A percentile compares a stretch with the other conserved stretches of the same genome.
phyloP scores from a whole-genome alignment of 2,113 vertebrate genomes.

The Pituophis catenifer region DNA sequence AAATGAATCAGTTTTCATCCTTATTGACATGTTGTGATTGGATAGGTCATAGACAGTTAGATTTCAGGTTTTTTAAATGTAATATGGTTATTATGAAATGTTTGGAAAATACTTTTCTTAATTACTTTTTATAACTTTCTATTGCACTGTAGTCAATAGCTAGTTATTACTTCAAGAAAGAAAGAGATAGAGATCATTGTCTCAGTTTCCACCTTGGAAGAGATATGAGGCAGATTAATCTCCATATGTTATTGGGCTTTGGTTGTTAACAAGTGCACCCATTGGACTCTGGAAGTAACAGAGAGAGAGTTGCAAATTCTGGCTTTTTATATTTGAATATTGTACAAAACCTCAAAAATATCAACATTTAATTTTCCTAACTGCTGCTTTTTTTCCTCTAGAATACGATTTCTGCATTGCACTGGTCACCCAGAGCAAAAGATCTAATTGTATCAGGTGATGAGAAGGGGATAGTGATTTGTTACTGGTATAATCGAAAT shows the following conservation, averaged over 20 bases:
- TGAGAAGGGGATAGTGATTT: conserved; percentile 88
- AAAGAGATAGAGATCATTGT: not conserved
- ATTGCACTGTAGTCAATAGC: not conserved
- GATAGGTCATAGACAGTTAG: not conserved
- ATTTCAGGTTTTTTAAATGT: not conserved
- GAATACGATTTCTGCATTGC: conserved; percentile 80
- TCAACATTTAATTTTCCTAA: not conserved
- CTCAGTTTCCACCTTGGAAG: not conserved
- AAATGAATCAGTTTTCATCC: not conserved
- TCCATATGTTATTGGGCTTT: not conserved
- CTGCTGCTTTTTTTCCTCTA: conserved; percentile 47
- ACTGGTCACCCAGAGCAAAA: conserved; percentile 91
- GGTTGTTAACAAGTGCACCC: too few species aligned
- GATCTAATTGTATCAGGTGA: conserved; percentile 90
- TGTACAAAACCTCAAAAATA: not conserved
- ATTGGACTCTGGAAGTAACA: too few species aligned
- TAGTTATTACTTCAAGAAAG: not conserved
- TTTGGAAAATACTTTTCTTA: not conserved
- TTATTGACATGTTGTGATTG: not conserved
- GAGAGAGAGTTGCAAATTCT: not conserved
- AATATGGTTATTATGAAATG: not conserved
- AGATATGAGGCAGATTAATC: not conserved
- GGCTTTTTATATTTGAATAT: not conserved
- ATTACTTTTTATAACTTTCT: not conserved
- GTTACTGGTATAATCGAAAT: conserved; percentile 85